phyloP scores from a whole-genome alignment of 1,140 invertebrate species.

The Lutraria rhynchaena region DNA sequence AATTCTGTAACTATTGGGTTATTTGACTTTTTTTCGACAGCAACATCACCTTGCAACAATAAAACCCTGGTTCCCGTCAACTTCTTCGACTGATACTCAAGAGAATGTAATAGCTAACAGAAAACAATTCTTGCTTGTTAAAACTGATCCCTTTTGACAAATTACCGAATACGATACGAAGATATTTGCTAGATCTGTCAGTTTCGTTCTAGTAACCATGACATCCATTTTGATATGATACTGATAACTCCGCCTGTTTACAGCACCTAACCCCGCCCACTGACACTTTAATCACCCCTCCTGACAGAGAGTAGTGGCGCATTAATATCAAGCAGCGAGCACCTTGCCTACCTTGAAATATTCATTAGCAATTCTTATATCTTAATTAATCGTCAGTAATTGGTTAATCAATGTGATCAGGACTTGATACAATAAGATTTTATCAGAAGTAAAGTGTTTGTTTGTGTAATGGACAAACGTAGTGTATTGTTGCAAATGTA shows the following conservation, averaged over 20 bases:
- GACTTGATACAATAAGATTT: not conserved
- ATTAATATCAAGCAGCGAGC: not conserved
- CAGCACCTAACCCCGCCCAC: slow-evolving; percentile 2
- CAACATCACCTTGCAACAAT: not conserved
- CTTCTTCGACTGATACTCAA: not conserved
- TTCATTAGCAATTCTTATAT: slow-evolving; percentile 14
- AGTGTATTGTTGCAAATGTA: too few relatives aligned
- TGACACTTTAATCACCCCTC: slow-evolving; percentile 20
- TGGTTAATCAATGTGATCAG: not conserved
- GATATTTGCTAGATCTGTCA: slow-evolving; percentile 24
- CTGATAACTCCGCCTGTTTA: not conserved
- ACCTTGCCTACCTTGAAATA: slow-evolving; percentile 20
- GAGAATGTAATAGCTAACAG: slow-evolving; percentile 6
- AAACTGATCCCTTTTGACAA: slow-evolving; percentile 42
- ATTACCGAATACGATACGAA: slow-evolving; percentile 33
- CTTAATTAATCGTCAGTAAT: slow-evolving; percentile 24
- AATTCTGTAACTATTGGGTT: too few relatives aligned
- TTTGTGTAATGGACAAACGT: too few relatives aligned
- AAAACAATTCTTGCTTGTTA: slow-evolving; percentile 33
- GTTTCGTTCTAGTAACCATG: slow-evolving; percentile 32
- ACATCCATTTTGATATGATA: not conserved
- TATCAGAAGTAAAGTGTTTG: not conserved
- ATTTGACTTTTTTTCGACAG: too few relatives aligned
- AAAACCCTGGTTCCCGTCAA: not conserved
- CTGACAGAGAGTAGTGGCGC: not conserved